Evolutionary conservation across 2,113 vertebrate species (phyloP).

Genomic region (Saccopteryx bilineata): DNA sequence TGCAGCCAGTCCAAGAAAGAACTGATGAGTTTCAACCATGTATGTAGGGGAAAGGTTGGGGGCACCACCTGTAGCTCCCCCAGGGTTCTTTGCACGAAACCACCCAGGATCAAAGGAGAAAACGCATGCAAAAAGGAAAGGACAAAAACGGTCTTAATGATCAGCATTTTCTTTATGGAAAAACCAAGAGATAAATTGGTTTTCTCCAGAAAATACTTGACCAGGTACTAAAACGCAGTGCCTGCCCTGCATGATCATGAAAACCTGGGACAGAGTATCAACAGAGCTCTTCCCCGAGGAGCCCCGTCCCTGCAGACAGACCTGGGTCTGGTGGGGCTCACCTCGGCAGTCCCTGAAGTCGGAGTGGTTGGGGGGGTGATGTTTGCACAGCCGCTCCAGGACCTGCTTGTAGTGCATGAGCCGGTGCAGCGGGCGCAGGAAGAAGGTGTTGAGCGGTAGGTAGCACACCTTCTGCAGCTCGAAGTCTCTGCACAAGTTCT

Average conservation of each 20-base stretch:
- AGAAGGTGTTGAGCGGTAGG: conserved; percentile 96
- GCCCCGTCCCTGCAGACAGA: accelerated
- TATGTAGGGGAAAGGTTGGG: neutral
- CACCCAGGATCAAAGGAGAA: neutral
- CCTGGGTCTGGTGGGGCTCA: conserved; percentile 74
- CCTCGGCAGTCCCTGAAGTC: conserved; percentile 98
- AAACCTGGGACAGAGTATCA: accelerated
- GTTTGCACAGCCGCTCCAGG: conserved; percentile 97
- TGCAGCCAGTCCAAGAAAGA: accelerated
- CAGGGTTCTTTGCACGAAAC: neutral
- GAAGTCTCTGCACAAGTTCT: conserved; percentile 95
- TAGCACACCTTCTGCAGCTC: conserved; percentile 99
- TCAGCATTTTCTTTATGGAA: accelerated
- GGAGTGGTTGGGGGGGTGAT: conserved; percentile 92
- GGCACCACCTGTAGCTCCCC: neutral
- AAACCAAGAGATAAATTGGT: neutral
- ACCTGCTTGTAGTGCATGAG: conserved; percentile 99
- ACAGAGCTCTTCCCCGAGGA: neutral
- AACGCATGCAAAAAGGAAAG: accelerated
- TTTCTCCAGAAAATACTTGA: neutral
- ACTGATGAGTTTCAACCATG: neutral
- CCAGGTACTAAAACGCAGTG: too few species aligned
- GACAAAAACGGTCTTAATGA: accelerated
- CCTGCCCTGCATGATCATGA: accelerated
- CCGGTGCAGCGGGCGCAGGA: conserved; percentile 97